Percentiles rank a stretch among this genome's conserved stretches.
Conservation (phyloP, 2,113 vertebrate species). For the Oryzias melastigma region DNA sequence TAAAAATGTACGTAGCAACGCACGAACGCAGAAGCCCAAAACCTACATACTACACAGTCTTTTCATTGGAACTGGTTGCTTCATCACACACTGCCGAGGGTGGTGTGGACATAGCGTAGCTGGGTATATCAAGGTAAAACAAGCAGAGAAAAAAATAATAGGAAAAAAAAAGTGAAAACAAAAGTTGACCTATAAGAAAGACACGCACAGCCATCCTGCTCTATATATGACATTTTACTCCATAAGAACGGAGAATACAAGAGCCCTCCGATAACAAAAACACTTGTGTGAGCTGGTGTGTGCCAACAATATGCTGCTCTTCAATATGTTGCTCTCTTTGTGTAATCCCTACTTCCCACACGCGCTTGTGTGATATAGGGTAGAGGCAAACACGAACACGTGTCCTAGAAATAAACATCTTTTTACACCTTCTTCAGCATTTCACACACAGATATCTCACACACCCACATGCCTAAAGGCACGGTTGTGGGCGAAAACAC, state of each 20-base stretch:
- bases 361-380: slow-evolving; percentile 8
- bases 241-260: slow-evolving; percentile 17
- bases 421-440: slow-evolving; percentile 29
- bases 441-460: slow-evolving; percentile 27
- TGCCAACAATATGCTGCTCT: slow-evolving; percentile 59
- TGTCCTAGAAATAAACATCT: slow-evolving; percentile 16
- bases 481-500: slow-evolving; percentile 3
- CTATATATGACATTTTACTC: slow-evolving; percentile 50
- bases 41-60: too few relatives aligned
- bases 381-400: slow-evolving; percentile 19
- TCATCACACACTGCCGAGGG: too few relatives aligned
- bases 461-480: slow-evolving; percentile 17
- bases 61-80: too few relatives aligned
- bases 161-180: slow-evolving; percentile 22
- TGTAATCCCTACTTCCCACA: slow-evolving; percentile 56
- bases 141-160: slow-evolving; percentile 11
- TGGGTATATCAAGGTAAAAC: not conserved
- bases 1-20: too few relatives aligned
- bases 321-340: slow-evolving; percentile 54
- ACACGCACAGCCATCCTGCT: slow-evolving; percentile 15
- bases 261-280: slow-evolving; percentile 28
- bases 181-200: slow-evolving; percentile 24
- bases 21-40: too few relatives aligned
- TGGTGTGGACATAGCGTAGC: too few relatives aligned
- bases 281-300: slow-evolving; percentile 28